Conservation (phyloP, 2,888 invertebrate genomes). For the Torymus tubicola region DNA sequence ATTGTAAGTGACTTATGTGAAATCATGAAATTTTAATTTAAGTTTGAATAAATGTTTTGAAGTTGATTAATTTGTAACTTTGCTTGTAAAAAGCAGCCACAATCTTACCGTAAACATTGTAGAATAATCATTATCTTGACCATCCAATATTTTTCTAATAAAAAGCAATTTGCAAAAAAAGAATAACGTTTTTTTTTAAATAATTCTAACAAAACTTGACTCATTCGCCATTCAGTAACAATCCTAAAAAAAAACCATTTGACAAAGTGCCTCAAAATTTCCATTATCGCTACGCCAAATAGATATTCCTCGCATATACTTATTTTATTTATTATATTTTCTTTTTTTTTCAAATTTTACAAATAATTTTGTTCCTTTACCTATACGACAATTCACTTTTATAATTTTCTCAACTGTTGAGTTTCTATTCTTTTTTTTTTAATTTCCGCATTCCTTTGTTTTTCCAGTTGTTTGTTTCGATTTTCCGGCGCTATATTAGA, state of each 20-base stretch:
- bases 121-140: conserved; percentile 17
- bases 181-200: conserved; percentile 27
- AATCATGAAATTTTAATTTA: conserved; percentile 22
- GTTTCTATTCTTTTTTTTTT: conserved; percentile 42
- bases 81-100: conserved; percentile 31
- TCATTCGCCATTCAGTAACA: conserved; percentile 9
- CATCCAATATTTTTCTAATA: conserved; percentile 56
- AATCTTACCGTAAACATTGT: conserved; percentile 40
- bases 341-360: neutral
- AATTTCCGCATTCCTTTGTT: conserved; percentile 47
- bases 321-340: neutral
- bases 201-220: conserved; percentile 29
- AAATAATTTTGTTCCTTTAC: too few relatives aligned
- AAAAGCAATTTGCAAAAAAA: conserved; percentile 46
- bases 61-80: conserved; percentile 34
- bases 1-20: too few relatives aligned
- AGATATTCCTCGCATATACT: neutral
- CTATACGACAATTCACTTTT: neutral
- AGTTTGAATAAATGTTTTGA: conserved; percentile 12
- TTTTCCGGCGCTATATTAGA: conserved; percentile 53
- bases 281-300: conserved; percentile 4
- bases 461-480: conserved; percentile 54
- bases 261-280: conserved; percentile 46
- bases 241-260: neutral
- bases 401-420: conserved; percentile 4